Evolutionary conservation across 2,797 vertebrate species (phyloP), one percentile per base, ranked within the genome.

Genomic region (Ctenopoma kingsleyae): DNA sequence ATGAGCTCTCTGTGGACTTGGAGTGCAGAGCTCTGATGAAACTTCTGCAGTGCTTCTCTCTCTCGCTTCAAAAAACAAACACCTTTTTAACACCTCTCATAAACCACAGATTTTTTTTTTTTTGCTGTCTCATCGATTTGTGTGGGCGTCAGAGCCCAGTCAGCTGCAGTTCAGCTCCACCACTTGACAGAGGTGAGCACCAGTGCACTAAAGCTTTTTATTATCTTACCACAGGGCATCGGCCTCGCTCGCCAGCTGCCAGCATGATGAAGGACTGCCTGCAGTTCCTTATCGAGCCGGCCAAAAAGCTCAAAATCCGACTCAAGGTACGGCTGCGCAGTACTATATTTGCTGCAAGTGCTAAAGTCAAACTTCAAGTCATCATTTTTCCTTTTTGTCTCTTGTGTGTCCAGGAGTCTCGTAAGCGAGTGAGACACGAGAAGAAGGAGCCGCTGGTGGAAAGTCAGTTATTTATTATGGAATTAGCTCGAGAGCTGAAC

Each of bases 221-320:
- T 87, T 71, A 59, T 80, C 40, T 43, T 71, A 60, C 68, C 84
- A 69, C 81, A 90, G 90, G 85, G 77, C 76, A 68, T 66, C 52
- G n/a, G 67, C 61, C 79, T 76, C 71, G 1, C 73, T 80, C 74
- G 55, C 53, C 74, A 25, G 78, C 87, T 86, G 82, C 68, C 87
- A 92, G 60, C 81, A 95, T 94, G 93, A 93, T 94, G 86, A 94
- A 94, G 76, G 94, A 93, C 73, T 95, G 94, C 84, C 90, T 95
- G 77, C 94, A 94, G 91, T 95, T 95, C 67, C 89, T 95, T 6
- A 86, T 93, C 10, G 93, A 95, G 68, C 94, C 94, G 0, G 93
- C 94, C 62, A 95, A 95, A 66, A 95, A 93, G 84, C 90, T 95
- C 58, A 95, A 94, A 76, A 90, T 91, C 78, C 89, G 92, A 38